Conservation (phyloP, 2,797 vertebrate species). For the Halcyon leucocephala region DNA sequence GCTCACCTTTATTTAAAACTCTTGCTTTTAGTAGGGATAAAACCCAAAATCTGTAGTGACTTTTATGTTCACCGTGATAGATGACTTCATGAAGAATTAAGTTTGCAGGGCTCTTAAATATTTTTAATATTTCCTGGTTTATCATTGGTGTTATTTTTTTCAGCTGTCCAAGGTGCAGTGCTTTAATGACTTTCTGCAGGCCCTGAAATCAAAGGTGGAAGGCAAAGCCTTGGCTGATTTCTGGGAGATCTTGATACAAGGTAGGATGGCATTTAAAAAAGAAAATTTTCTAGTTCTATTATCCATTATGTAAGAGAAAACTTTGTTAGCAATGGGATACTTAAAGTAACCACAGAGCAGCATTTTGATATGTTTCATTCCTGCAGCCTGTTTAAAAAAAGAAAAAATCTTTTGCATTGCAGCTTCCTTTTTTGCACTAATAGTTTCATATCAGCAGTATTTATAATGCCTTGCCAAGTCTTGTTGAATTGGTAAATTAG, state of each 20-base stretch:
- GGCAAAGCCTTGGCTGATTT: conserved; percentile 87
- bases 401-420: not conserved
- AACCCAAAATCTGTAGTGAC: not conserved
- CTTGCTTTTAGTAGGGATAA: not conserved
- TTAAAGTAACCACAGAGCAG: not conserved
- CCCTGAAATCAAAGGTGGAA: conserved; percentile 87
- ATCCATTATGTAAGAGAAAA: not conserved
- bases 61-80: not conserved
- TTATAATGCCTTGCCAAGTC: not conserved
- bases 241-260: conserved; percentile 94
- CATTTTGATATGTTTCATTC: not conserved
- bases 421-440: not conserved
- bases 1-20: not conserved
- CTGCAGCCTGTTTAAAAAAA: not conserved
- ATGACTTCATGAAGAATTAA: not conserved
- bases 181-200: conserved; percentile 91
- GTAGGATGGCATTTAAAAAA: conserved; percentile 67
- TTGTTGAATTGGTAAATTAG: conserved; percentile 29
- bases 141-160: not conserved
- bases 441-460: not conserved
- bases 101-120: not conserved
- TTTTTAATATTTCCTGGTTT: not conserved
- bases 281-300: not conserved
- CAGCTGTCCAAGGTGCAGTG: conserved; percentile 80
- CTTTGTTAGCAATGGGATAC: not conserved